phyloP scores from a whole-genome alignment of 2,113 vertebrate species.

The Notothenia coriiceps region DNA sequence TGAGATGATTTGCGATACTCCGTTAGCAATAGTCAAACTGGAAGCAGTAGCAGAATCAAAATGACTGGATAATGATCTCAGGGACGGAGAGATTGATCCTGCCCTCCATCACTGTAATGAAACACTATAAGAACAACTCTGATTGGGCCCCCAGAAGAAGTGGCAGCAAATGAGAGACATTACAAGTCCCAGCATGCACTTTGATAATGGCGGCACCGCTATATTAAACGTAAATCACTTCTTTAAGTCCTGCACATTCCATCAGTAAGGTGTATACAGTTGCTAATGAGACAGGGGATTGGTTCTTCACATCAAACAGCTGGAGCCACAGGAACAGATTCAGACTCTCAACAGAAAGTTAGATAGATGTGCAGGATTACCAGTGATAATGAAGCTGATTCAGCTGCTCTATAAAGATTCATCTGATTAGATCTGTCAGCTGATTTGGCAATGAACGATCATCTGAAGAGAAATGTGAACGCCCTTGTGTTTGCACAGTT shows the following conservation, averaged over 20 bases:
- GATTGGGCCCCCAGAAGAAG: slow-evolving; percentile 40
- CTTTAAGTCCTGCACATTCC: slow-evolving; percentile 7
- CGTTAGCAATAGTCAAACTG: slow-evolving; percentile 33
- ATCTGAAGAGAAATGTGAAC: not conserved
- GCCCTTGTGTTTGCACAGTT: not conserved
- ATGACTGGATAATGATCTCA: slow-evolving; percentile 67
- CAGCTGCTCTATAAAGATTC: not conserved
- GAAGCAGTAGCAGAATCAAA: slow-evolving; percentile 50
- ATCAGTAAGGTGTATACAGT: slow-evolving; percentile 4
- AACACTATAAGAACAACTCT: slow-evolving; percentile 50
- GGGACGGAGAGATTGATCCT: slow-evolving; percentile 55
- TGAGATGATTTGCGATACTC: slow-evolving; percentile 40
- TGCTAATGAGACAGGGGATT: slow-evolving; percentile 18
- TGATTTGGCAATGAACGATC: not conserved
- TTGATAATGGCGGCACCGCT: not conserved
- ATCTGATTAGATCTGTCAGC: not conserved
- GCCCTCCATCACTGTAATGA: slow-evolving; percentile 62
- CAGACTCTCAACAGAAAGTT: slow-evolving; percentile 12
- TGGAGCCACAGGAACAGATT: slow-evolving; percentile 18
- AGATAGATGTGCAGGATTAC: not conserved
- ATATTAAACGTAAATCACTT: slow-evolving; percentile 19
- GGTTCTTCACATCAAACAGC: slow-evolving; percentile 37
- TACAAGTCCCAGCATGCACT: slow-evolving; percentile 10
- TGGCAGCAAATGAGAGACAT: slow-evolving; percentile 25
- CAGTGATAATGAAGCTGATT: not conserved